Percentiles rank a stretch among this genome's conserved stretches.
These are phyloP conservation scores for Noctua janthina DNA, from an alignment of 2,888 invertebrate genomes.

Conservation along the genomic window DNA sequence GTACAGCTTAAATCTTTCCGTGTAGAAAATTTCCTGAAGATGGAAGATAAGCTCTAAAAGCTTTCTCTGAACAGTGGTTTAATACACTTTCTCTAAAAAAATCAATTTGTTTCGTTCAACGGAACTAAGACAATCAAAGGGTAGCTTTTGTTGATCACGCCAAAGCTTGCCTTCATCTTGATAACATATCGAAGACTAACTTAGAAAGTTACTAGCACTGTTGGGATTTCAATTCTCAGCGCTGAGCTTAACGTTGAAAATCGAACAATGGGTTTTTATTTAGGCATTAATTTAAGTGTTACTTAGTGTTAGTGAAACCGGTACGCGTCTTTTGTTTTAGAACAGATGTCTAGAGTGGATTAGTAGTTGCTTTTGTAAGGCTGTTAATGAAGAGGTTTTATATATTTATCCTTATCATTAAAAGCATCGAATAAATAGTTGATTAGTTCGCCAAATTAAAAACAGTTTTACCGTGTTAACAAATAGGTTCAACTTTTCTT, in stretches of 20 bases:
- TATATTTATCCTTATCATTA: conserved; percentile 5
- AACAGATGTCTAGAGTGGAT: conserved; percentile 72
- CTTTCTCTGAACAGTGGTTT: conserved; percentile 75
- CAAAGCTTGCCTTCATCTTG: conserved; percentile 73
- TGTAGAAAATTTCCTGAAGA: conserved; percentile 45
- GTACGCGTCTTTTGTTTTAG: conserved; percentile 76
- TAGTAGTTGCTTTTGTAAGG: conserved; percentile 65
- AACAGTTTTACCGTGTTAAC: background rate
- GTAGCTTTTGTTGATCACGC: conserved; percentile 73
- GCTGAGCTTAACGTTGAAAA: background rate
- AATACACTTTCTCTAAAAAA: conserved; percentile 81
- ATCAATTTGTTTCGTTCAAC: conserved; percentile 79
- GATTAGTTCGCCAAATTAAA: background rate
- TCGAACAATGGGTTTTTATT: background rate
- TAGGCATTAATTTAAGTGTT: background rate
- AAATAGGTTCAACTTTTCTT: background rate
- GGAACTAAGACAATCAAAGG: conserved; percentile 76
- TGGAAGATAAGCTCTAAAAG: conserved; percentile 62
- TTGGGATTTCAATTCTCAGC: background rate
- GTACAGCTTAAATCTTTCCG: conserved; percentile 15
- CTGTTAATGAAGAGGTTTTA: conserved; percentile 28
- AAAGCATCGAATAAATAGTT: conserved; percentile 4
- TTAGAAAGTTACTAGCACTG: conserved; percentile 74
- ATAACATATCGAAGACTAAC: conserved; percentile 78
- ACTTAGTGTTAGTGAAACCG: background rate